Conservation (phyloP, 2,888 invertebrate genomes). For the Apamea monoglypha region DNA sequence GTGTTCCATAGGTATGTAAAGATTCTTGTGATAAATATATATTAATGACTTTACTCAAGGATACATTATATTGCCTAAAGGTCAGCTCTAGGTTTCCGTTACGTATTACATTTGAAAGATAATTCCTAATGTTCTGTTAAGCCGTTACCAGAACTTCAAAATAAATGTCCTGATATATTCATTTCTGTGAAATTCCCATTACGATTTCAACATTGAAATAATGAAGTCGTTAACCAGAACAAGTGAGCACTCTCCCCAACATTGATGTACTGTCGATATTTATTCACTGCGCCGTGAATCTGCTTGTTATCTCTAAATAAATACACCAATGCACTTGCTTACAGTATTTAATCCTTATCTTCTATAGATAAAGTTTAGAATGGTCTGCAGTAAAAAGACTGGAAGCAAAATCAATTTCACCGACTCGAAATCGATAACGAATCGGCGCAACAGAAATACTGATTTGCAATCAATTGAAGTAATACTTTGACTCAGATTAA, state of each 20-base stretch:
- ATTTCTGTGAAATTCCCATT: neutral
- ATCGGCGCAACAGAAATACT: slow-evolving; percentile 42
- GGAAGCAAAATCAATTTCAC: slow-evolving; percentile 44
- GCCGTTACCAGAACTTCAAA: neutral
- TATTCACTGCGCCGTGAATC: slow-evolving; percentile 61
- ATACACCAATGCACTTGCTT: slow-evolving; percentile 25
- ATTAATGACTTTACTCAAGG: neutral
- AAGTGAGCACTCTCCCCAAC: slow-evolving; percentile 36
- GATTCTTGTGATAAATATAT: neutral
- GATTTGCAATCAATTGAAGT: slow-evolving; percentile 62
- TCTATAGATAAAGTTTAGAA: slow-evolving; percentile 7
- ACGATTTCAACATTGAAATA: neutral
- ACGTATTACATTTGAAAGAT: neutral
- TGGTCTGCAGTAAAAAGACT: slow-evolving; percentile 8
- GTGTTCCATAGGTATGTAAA: neutral
- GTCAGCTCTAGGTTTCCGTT: neutral
- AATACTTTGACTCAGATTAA: slow-evolving; percentile 58
- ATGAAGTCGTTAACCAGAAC: slow-evolving; percentile 31
- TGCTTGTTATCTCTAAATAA: slow-evolving; percentile 64
- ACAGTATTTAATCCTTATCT: slow-evolving; percentile 5
- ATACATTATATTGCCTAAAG: neutral
- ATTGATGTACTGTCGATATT: slow-evolving; percentile 61
- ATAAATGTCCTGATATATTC: neutral
- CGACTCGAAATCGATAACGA: slow-evolving; percentile 45
- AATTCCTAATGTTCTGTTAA: neutral